phyloP scores from a whole-genome alignment of 2,797 vertebrate genomes.

The Sebastes taczanowskii region DNA sequence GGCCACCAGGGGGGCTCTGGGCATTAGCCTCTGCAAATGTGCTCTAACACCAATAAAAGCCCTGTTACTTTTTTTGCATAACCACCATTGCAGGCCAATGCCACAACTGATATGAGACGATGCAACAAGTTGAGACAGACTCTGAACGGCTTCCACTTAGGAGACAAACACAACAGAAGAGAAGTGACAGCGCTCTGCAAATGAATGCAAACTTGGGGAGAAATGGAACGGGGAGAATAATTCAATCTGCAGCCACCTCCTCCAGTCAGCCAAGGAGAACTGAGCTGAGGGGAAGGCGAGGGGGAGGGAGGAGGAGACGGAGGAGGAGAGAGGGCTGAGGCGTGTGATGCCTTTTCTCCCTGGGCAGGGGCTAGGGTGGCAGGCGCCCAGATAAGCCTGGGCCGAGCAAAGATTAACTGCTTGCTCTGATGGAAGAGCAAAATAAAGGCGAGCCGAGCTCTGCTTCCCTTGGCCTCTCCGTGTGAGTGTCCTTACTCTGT shows the following conservation, averaged over 20 bases:
- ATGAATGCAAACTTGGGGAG: constrained; percentile 67
- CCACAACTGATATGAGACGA: constrained; percentile 52
- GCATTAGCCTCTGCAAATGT: constrained; percentile 36
- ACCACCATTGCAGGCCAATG: constrained; percentile 38
- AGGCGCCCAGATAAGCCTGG: constrained; percentile 76
- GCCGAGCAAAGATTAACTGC: constrained; percentile 78
- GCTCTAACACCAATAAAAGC: constrained; percentile 48
- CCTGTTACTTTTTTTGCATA: constrained; percentile 32
- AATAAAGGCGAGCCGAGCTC: constrained; percentile 68
- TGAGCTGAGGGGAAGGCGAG: constrained; percentile 34
- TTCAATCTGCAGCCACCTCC: constrained; percentile 73
- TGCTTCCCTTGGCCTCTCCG: constrained; percentile 64
- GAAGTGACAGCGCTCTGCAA: constrained; percentile 67
- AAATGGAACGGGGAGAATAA: constrained; percentile 73
- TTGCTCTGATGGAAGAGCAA: constrained; percentile 70
- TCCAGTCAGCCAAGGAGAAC: constrained; percentile 65
- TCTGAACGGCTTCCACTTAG: constrained; percentile 67
- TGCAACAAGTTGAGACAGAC: constrained; percentile 63
- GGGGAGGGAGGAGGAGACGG: constrained; percentile 12
- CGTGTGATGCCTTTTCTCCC: constrained; percentile 56
- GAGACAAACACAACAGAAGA: constrained; percentile 67
- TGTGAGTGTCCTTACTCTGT: constrained; percentile 47
- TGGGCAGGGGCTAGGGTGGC: constrained; percentile 66
- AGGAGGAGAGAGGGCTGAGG: constrained; percentile 41
- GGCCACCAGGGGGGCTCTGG: not conserved